Evolutionary conservation across 35 echinoderm and acorn worm species (phyloP), one percentile per base, ranked within the genome.

Genomic region (Patiria miniata): DNA sequence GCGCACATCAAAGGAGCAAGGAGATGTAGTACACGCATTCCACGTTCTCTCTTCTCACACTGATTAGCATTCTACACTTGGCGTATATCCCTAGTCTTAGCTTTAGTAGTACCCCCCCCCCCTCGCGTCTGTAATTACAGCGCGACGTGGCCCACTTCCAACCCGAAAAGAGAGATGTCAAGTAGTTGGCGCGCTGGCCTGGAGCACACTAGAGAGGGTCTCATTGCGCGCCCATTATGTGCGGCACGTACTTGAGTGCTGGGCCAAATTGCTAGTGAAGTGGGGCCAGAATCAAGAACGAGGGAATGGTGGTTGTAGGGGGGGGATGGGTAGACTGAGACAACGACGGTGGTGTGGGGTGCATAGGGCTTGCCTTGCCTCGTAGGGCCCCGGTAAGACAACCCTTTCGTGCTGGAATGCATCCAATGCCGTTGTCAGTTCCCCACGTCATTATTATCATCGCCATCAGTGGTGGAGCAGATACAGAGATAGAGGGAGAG

Each of bases 81-180:
- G 34, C 65, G 29, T 73, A 47, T 12, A 47, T 47, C 42, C 42
- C 42, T 47, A 47, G 42, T 12, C 65, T 23, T 34, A 23, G 65
- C 65, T 30, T 30, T 73, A 34, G 42, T 47, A 4, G 4, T 47
- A 4, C 12, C 42, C 42, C 42, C 42, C 42, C 42, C 42, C 42
- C 12, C 65, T 73, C 57, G 26, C 65, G 65, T 73, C 34, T 73
- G 65, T 73, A 73, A 73, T 73, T 73, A 73, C 65, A 73, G 65
- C 65, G 26, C 65, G 34, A 73, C 65, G 65, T 73, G 65, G 65
- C 65, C 65, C 65, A 73, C 65, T 73, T 73, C 65, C 65, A 73
- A 73, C 65, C 65, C 65, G 65, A 73, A 73, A 73, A 73, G 29
- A 73, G 65, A 73, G 65, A 73, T 73, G 65, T 73, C 65, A 73